A percentile compares a stretch with the other conserved stretches of the same genome.
Conservation (phyloP, 2,797 vertebrate genomes). For the Schizopygopsis pylzovi region DNA sequence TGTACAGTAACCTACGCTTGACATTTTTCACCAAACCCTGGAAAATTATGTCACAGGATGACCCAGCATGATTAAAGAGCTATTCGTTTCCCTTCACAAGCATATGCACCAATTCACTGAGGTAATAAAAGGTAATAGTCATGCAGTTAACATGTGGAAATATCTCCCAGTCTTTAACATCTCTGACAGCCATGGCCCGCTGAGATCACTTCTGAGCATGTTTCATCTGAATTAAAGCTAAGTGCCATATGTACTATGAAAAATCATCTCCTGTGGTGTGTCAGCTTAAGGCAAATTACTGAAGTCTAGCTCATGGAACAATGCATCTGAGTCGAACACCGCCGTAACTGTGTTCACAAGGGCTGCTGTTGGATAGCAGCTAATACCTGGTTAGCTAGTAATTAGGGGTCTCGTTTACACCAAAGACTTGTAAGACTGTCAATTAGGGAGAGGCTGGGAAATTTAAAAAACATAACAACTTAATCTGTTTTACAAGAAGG, state of each 20-base stretch:
- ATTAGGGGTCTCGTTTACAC: constrained; percentile 56
- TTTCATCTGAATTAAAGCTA: constrained; percentile 6
- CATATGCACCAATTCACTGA: constrained; percentile 5
- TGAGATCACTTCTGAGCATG: not conserved
- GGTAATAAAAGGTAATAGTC: constrained; percentile 48
- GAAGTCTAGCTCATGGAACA: not conserved
- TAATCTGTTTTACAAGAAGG: constrained; percentile 49
- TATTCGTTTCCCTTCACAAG: constrained; percentile 14
- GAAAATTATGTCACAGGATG: not conserved
- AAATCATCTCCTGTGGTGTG: not conserved
- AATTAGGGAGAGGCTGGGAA: constrained; percentile 39
- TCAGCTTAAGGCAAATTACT: too few relatives aligned
- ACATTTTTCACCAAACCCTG: not conserved
- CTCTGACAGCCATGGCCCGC: not conserved
- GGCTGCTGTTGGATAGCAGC: constrained; percentile 45
- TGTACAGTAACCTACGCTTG: not conserved
- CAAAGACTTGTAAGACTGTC: constrained; percentile 48
- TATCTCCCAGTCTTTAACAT: not conserved
- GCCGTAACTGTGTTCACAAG: not conserved
- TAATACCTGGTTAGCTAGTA: constrained; percentile 43
- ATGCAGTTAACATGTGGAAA: constrained; percentile 41
- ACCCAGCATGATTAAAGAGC: not conserved
- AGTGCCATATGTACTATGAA: not conserved
- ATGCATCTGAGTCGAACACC: not conserved
- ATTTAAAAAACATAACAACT: constrained; percentile 53